Evolutionary conservation across 2,113 vertebrate species (phyloP).

Genomic region (Prochilodus magdalenae): DNA sequence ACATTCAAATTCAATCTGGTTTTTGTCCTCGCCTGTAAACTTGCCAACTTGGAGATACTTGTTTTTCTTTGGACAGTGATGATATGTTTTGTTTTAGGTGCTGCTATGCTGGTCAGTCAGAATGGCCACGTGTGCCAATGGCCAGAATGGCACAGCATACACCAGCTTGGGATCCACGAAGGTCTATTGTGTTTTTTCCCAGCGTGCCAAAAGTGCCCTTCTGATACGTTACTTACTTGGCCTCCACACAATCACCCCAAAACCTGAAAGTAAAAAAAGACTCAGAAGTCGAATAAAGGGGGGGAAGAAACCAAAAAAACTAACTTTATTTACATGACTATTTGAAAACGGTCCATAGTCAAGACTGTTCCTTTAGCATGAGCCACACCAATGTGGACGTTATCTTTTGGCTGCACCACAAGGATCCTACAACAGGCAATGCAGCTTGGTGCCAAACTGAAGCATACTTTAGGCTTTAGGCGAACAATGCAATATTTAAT

Average conservation of each 20-base stretch:
- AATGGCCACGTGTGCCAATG: no score
- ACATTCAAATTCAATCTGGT: no score
- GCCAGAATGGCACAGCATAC: no score
- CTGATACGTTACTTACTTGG: no score
- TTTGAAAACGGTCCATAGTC: slow-evolving; percentile 63
- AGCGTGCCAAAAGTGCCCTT: no score
- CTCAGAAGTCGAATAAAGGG: slow-evolving; percentile 23
- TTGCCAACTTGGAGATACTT: no score
- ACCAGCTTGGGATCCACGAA: no score
- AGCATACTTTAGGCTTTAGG: slow-evolving; percentile 4
- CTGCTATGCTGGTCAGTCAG: no score
- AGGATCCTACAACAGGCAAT: slow-evolving; percentile 37
- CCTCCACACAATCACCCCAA: neutral
- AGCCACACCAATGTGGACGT: slow-evolving; percentile 65
- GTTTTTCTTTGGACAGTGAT: no score
- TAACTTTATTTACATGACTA: slow-evolving; percentile 77
- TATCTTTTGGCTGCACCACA: slow-evolving; percentile 50
- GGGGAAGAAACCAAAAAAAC: slow-evolving; percentile 65
- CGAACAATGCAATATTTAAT: slow-evolving; percentile 5
- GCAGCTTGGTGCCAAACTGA: neutral
- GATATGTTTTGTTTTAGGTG: no score
- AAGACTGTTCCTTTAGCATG: slow-evolving; percentile 64
- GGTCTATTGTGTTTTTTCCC: no score
- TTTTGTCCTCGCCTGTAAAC: no score
- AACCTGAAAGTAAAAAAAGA: neutral